These are phyloP conservation scores for Muntiacus reevesi DNA, from an alignment of 2,113 vertebrate genomes.

Conservation along the genomic window DNA sequence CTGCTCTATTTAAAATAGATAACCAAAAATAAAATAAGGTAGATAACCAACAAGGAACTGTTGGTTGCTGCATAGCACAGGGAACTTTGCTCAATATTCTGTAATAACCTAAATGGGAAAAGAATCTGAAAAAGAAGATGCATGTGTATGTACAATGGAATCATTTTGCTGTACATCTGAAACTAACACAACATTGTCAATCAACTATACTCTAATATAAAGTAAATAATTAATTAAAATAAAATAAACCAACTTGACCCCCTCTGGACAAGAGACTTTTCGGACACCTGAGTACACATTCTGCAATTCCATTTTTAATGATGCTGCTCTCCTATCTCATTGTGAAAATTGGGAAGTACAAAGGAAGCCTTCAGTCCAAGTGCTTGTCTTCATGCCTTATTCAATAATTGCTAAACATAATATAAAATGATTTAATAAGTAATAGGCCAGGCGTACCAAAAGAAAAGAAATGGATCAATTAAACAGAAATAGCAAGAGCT, in stretches of 20 bases:
- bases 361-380: not conserved
- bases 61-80: not conserved
- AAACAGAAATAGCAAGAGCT: conserved; percentile 1
- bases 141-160: not conserved
- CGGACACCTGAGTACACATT: not conserved
- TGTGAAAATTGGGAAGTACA: not conserved
- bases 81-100: not conserved
- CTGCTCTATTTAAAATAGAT: not conserved
- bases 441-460: not conserved
- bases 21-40: not conserved
- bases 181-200: not conserved
- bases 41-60: not conserved
- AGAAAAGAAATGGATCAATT: not conserved
- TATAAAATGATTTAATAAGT: not conserved
- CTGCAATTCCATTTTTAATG: not conserved
- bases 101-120: not conserved
- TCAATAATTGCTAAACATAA: not conserved
- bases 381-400: not conserved
- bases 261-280: not conserved
- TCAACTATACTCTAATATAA: not conserved
- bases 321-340: not conserved
- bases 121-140: not conserved
- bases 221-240: not conserved
- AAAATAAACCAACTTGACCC: not conserved
- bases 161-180: not conserved